Evolutionary conservation across 2,113 vertebrate species (phyloP), one percentile per base, ranked within the genome.

Genomic region (Pomatostomus ruficeps): DNA sequence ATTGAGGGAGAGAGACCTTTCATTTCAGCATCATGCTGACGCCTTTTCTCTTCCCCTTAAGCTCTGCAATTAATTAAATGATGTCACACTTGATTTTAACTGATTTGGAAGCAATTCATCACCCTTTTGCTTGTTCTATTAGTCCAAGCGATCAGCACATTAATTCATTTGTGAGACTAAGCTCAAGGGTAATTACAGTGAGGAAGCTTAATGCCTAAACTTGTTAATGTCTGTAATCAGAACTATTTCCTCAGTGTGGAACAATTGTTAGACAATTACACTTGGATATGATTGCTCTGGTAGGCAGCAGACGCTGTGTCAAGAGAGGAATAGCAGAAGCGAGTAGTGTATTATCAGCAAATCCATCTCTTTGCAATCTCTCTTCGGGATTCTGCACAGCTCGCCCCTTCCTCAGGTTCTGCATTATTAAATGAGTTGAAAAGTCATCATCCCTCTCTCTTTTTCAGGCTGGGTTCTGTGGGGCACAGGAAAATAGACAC

Each of bases 31-130:
- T 67, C 8, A 1, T 65, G 19, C 74, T 95, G 88, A 82, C 68
- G 57, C 80, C 68, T 58, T 93, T 92, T 52, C 71, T 91, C 62
- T 63, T 86, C 70, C 67, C 68, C n/a, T 18, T 91, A 91, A 96
- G 97, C 94, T 96, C 79, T 93, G 95, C 98, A 98, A 98, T 98
- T 98, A 99, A 98, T 99, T 98, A 98, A 98, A 98, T 98, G 96
- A 98, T 98, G 98, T 98, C 97, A 98, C 81, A 95, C 97, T 97
- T 98, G 98, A 98, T 99, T 99, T 98, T 98, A 98, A 98, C 98
- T 98, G 98, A 98, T 98, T 98, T 98, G 97, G 95, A 98, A 98
- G 98, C 98, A 98, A 99, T 99, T 98, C 98, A 98, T 99, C 98
- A 98, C 94, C 93, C 86, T 97, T 98, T 98, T 97, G 96, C 97